Evolutionary conservation across 2,113 vertebrate genomes (phyloP).

Genomic region (Triplophysa tibetana): DNA sequence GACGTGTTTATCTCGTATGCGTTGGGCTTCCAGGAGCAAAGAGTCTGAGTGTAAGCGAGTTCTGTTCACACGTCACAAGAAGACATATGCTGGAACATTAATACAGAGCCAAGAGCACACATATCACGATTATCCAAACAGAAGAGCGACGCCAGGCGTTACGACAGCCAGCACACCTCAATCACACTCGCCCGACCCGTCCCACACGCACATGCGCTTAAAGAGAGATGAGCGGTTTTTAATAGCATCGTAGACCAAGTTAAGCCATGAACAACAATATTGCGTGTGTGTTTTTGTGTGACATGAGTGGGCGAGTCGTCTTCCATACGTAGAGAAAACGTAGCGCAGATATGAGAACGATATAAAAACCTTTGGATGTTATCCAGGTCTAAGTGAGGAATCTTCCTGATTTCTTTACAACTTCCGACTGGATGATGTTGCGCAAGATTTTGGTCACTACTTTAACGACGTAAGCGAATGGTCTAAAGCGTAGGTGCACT

Average conservation of each 20-base stretch:
- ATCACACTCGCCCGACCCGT: conserved; percentile 13
- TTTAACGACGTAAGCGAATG: too few species aligned
- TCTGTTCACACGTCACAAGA: conserved; percentile 52
- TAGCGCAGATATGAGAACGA: background rate
- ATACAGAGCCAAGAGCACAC: conserved; percentile 45
- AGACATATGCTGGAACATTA: conserved; percentile 56
- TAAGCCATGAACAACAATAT: conserved; percentile 47
- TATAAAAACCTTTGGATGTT: conserved; percentile 12
- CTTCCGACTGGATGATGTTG: background rate
- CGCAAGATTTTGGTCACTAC: too few species aligned
- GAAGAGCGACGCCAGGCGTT: conserved; percentile 20
- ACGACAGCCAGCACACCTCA: conserved; percentile 39
- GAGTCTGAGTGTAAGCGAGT: conserved; percentile 1
- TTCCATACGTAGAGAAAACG: conserved; percentile 19
- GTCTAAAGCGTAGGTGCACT: too few species aligned
- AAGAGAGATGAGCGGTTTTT: conserved; percentile 22
- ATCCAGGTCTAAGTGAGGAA: background rate
- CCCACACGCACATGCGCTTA: conserved; percentile 31
- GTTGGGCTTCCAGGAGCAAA: background rate
- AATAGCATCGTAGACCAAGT: conserved; percentile 46
- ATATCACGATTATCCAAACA: conserved; percentile 50
- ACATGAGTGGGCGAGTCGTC: conserved; percentile 9
- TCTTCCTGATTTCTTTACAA: background rate
- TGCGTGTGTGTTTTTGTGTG: conserved; percentile 9
- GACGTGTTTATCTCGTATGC: background rate